Evolutionary conservation across 1,140 invertebrate species (phyloP).

Genomic region (Pachyrhynchus sulphureomaculatus): DNA sequence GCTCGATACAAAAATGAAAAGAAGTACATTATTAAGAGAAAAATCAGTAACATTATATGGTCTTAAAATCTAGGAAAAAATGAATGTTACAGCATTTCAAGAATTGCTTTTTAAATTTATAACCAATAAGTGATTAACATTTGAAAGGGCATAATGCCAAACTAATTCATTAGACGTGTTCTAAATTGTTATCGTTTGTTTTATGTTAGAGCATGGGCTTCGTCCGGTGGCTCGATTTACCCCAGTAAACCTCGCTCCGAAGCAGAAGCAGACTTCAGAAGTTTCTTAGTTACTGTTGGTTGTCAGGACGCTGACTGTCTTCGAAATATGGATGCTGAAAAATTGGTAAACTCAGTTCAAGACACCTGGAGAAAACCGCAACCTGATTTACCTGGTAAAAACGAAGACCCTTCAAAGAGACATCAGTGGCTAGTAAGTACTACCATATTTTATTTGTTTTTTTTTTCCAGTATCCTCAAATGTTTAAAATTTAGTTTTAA

Average conservation of each 20-base stretch:
- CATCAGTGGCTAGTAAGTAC: constrained; percentile 70
- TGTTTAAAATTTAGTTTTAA: too few relatives aligned
- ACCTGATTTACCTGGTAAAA: constrained; percentile 59
- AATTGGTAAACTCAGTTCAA: constrained; percentile 66
- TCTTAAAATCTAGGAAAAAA: too few relatives aligned
- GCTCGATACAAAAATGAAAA: too few relatives aligned
- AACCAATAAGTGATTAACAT: neutral
- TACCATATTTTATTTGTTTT: neutral
- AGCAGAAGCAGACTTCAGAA: constrained; percentile 61
- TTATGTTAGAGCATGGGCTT: constrained; percentile 64
- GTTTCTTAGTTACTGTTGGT: constrained; percentile 59
- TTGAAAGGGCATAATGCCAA: too few relatives aligned
- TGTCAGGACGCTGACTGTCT: constrained; percentile 62
- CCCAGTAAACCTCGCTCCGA: constrained; percentile 62
- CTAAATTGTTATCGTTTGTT: too few relatives aligned
- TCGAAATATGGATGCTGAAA: constrained; percentile 59
- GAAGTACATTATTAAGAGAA: too few relatives aligned
- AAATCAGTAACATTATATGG: too few relatives aligned
- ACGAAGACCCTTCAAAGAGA: constrained; percentile 57
- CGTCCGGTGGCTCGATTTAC: constrained; percentile 69
- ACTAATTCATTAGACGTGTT: too few relatives aligned
- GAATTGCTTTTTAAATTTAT: neutral
- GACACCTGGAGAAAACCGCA: constrained; percentile 66
- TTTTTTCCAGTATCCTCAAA: too few relatives aligned
- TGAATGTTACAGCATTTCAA: too few relatives aligned